Evolutionary conservation across 2,888 invertebrate genomes (phyloP).

Genomic region (Acleris holmiana): DNA sequence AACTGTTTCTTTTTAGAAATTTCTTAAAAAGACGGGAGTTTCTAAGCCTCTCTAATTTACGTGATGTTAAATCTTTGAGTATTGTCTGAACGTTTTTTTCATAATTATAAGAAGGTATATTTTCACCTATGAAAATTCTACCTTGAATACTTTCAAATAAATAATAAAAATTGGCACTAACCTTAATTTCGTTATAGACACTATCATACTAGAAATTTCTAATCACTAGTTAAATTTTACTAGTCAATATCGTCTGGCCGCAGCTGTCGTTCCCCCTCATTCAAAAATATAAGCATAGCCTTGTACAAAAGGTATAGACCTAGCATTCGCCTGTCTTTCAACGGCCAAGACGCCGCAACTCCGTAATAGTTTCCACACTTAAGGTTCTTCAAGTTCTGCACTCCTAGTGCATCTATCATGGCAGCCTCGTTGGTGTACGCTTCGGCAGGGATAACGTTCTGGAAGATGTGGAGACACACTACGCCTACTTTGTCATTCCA

Average conservation of each 20-base stretch:
- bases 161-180: no score
- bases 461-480: slow-evolving; percentile 95
- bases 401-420: slow-evolving; percentile 95
- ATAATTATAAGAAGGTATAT: no score
- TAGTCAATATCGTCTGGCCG: slow-evolving; percentile 88
- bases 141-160: no score
- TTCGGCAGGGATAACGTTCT: slow-evolving; percentile 95
- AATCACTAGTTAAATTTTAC: no score
- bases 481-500: slow-evolving; percentile 94
- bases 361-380: slow-evolving; percentile 94
- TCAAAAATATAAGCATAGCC: slow-evolving; percentile 92
- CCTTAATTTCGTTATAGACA: no score
- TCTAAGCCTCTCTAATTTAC: not conserved
- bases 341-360: slow-evolving; percentile 88
- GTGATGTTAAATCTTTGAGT: no score
- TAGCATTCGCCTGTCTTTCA: slow-evolving; percentile 87
- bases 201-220: no score
- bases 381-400: slow-evolving; percentile 90
- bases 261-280: slow-evolving; percentile 95
- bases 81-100: no score
- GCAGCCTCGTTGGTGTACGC: slow-evolving; percentile 97
- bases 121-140: no score
- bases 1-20: slow-evolving; percentile 16
- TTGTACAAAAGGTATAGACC: slow-evolving; percentile 92
- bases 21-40: not conserved